A percentile compares a stretch with the other conserved stretches of the same genome.
Conservation (phyloP, 2,888 invertebrate species). For the Cheilosia impressa region DNA sequence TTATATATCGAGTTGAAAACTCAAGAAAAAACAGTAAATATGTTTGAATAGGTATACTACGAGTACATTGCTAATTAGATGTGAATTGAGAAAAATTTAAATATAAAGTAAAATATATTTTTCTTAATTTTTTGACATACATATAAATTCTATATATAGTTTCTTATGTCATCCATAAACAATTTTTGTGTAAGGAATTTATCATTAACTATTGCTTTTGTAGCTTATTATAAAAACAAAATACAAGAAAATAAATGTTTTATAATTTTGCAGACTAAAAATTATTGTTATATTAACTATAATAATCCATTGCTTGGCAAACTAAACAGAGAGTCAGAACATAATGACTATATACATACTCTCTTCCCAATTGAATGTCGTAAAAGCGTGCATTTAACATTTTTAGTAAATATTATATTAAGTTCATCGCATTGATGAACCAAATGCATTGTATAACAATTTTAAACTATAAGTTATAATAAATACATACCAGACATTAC, state of each 20-base stretch:
- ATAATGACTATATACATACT: conserved; percentile 21
- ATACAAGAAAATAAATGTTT: conserved; percentile 19
- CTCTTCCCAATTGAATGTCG: conserved; percentile 66
- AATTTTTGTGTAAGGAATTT: conserved; percentile 23
- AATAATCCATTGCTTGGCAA: conserved; percentile 69
- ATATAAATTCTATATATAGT: conserved; percentile 2
- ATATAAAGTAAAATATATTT: conserved; percentile 46
- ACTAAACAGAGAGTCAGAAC: conserved; percentile 43
- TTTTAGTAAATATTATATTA: conserved; percentile 32
- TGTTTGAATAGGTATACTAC: conserved; percentile 45
- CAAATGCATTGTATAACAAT: conserved; percentile 58
- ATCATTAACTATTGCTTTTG: conserved; percentile 47
- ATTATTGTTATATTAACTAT: conserved; percentile 61
- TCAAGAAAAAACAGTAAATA: conserved; percentile 49
- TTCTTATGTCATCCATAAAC: conserved; percentile 5
- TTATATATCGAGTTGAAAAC: conserved; percentile 66
- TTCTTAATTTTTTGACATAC: conserved; percentile 41
- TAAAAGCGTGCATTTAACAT: conserved; percentile 44
- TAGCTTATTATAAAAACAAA: conserved; percentile 41
- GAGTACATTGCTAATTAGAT: conserved; percentile 65
- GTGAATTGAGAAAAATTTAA: conserved; percentile 59
- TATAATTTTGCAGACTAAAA: conserved; percentile 36
- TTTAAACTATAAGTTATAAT: conserved; percentile 60
- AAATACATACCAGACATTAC: conserved; percentile 12
- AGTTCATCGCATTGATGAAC: conserved; percentile 38